Base-by-base conservation (phyloP, 2,113 vertebrate genomes). In the Phalacrocorax carbo region DNA sequence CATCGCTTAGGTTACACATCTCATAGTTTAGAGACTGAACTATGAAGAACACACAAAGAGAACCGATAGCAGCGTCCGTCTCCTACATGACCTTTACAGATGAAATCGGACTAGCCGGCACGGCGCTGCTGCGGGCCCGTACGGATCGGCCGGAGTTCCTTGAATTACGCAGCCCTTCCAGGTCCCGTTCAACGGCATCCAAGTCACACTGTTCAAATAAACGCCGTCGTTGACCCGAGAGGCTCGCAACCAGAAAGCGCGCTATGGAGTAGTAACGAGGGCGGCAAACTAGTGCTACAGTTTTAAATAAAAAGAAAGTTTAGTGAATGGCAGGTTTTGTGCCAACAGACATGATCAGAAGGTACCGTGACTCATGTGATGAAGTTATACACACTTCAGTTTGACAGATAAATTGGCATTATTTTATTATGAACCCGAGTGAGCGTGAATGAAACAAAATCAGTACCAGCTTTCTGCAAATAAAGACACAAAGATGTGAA, bases 331-430 rank as follows among this genome's bases (percentile, higher is more conserved):
- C 85, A 92, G 73, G 52, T 86, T 82, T 95, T 90, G 71, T 85
- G 86, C 92, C 94, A 44, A 97, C 83, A 95, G 91, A 97, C 93
- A 94, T 82, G 92, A 95, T 79, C 79, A 49, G 49, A 8, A 88
- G 89, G 96, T 94, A 96, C 82, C 87, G 96, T 42, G 75, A 94
- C 80, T 96, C 86, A 23, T n/a, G 94, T 86, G 94, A 84, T 92
- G 93, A 94, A 96, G 93, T 97, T 97, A 97, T 77, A 96, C 82
- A 97, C 95, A 83, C 91, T 96, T 95, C 96, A 91, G 97, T 75
- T 97, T 93, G 96, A 98, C 96, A 97, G 97, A 91, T 91, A 97
- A 97, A 97, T 97, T 98, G 98, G 97, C 98, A 96, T 98, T 97
- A 94, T 93, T 98, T 98, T 98, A 98, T 98, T 98, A 97, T 96